Evolutionary conservation across 2,888 invertebrate species (phyloP), one percentile per base, ranked within the genome.

Genomic region (Protophormia terraenovae): DNA sequence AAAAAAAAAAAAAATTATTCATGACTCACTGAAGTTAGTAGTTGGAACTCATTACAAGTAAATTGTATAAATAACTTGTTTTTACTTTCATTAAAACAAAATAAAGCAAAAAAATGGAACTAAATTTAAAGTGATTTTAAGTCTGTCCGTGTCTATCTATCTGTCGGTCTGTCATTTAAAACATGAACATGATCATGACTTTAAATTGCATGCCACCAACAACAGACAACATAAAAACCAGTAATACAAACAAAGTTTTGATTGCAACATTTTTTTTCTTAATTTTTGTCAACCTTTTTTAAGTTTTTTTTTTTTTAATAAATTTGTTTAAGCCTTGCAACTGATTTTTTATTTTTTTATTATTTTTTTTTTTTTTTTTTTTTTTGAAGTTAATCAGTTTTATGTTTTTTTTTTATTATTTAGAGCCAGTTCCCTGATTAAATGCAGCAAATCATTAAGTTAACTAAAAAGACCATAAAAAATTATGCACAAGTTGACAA

Each of bases 161-260:
- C 47, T 81, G 75, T 76, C 62, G 62, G 27, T 41, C 71, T 64
- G 78, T 71, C 79, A 79, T 24, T 58, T 24, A 55, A 50, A 75
- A 60, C 67, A 84, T 79, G 78, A 83, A 79, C 83, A 83, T 84
- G 83, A 84, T 84, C 84, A 84, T 84, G 79, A 84, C 73, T 67
- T 83, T 64, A 76, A 76, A 71, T 77, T 76, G 76, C 55, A 72
- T 58, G 66, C 64, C 82, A 72, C 82, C 64, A 82, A 45, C 76
- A 71, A 24, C 3, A 19, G n/a, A 10, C 66, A 45, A 16, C 58
- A 58, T 55, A 47, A 24, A 64, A 72, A 62, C 62, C 45, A 47
- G 27, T 29, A 45, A 35, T 50, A 10, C 38, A n/a, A n/a, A n/a
- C 50, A 55, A 29, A 16, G 38, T 81, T 73, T 75, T 47, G 64